phyloP scores from a whole-genome alignment of 2,113 vertebrate species.

The Struthidea cinerea region DNA sequence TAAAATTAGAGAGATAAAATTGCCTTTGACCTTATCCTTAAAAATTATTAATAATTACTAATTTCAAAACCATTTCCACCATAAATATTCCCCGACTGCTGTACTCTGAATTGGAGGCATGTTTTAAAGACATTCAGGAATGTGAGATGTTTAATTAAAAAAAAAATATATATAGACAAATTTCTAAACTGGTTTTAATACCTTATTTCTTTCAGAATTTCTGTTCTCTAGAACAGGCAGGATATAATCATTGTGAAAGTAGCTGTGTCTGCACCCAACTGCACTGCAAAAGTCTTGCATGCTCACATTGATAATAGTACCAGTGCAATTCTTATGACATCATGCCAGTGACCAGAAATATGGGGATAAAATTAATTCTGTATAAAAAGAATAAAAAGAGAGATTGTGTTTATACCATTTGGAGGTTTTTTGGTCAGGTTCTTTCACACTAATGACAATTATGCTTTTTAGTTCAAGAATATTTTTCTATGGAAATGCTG shows the following conservation, averaged over 20 bases:
- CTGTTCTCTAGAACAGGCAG: background rate
- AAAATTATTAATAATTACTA: background rate
- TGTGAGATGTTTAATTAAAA: background rate
- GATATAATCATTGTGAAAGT: background rate
- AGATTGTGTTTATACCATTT: background rate
- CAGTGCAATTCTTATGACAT: background rate
- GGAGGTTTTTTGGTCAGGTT: conserved; percentile 5
- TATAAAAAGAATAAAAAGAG: background rate
- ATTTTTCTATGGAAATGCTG: conserved; percentile 20
- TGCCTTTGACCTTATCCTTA: background rate
- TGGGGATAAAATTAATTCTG: background rate
- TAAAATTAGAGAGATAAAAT: background rate
- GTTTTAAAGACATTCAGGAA: background rate
- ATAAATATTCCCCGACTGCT: background rate
- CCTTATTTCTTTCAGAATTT: background rate
- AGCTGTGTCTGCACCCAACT: background rate
- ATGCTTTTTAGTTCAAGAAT: background rate
- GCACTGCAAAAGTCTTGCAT: background rate
- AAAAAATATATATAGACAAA: accelerated
- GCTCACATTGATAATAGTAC: background rate
- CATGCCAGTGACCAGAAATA: background rate
- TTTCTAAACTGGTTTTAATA: background rate
- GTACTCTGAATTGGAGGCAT: background rate
- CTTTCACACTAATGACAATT: conserved; percentile 12
- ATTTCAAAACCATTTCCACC: background rate